Conservation (phyloP, 1,140 invertebrate species). For the Battus philenor region DNA sequence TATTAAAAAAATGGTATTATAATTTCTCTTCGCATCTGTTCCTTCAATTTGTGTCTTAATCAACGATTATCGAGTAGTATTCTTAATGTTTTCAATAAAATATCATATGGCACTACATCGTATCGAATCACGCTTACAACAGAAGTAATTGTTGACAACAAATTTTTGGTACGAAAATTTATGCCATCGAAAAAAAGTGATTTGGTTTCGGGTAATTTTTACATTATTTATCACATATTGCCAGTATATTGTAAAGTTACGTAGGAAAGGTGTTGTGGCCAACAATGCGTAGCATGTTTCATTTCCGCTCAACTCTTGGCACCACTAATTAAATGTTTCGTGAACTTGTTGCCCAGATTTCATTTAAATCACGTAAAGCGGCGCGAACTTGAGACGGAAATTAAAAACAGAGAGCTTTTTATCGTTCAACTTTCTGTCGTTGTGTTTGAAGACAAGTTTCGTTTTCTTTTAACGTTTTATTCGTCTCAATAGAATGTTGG, state of each 20-base stretch:
- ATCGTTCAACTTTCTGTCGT: slow-evolving; percentile 45
- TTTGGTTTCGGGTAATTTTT: no score
- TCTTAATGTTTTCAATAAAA: no score
- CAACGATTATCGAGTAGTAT: no score
- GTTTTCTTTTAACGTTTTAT: slow-evolving; percentile 22
- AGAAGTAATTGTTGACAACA: no score
- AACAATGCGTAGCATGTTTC: slow-evolving; percentile 41
- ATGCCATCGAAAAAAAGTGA: no score
- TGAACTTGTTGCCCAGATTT: slow-evolving; percentile 55
- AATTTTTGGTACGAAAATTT: no score
- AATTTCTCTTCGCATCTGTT: no score
- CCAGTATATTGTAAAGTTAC: slow-evolving; percentile 32
- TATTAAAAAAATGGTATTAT: no score
- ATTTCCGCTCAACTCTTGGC: slow-evolving; percentile 45
- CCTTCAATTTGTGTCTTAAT: no score
- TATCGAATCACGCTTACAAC: no score
- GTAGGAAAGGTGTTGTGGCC: slow-evolving; percentile 38
- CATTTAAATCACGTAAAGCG: slow-evolving; percentile 56
- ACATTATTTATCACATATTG: no score
- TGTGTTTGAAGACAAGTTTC: slow-evolving; percentile 28
- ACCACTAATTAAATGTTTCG: slow-evolving; percentile 65
- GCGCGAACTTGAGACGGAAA: slow-evolving; percentile 44
- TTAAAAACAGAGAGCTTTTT: slow-evolving; percentile 53
- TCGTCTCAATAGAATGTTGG: slow-evolving; percentile 22
- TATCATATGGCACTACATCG: no score